A percentile compares a stretch with the other conserved stretches of the same genome.
Conservation (phyloP, 2,888 invertebrate species). For the Melieria crassipennis region DNA sequence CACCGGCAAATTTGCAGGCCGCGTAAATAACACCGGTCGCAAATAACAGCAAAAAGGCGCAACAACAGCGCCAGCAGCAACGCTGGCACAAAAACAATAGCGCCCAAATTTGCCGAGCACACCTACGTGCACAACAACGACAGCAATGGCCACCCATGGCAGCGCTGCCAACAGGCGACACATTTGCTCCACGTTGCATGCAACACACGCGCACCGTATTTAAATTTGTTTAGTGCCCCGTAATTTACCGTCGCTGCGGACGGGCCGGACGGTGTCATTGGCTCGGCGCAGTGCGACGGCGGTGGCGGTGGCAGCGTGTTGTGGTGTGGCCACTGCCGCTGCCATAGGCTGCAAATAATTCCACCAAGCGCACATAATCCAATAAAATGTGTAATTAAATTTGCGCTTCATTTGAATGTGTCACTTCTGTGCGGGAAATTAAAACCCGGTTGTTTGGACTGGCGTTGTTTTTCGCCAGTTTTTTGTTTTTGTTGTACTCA, state of each 20-base stretch:
- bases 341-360: slow-evolving; percentile 23
- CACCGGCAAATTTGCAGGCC: no score
- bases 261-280: slow-evolving; percentile 6
- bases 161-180: no score
- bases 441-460: no score
- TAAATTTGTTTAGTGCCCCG: slow-evolving; percentile 23
- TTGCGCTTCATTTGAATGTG: slow-evolving; percentile 66
- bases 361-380: slow-evolving; percentile 56
- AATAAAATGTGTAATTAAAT: slow-evolving; percentile 67
- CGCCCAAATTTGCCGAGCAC: background rate
- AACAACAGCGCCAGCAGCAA: no score
- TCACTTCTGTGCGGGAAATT: slow-evolving; percentile 49
- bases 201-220: slow-evolving; percentile 22
- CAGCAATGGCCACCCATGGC: background rate
- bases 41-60: no score
- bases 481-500: no score
- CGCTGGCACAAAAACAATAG: background rate
- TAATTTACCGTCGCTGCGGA: slow-evolving; percentile 6
- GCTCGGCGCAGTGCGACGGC: slow-evolving; percentile 10
- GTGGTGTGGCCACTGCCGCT: slow-evolving; percentile 12
- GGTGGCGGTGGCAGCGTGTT: slow-evolving; percentile 22
- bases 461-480: no score
- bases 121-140: slow-evolving; percentile 5
- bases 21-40: no score
- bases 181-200: slow-evolving; percentile 27